Percentiles rank a stretch among this genome's conserved stretches.
phyloP scores from a whole-genome alignment of 2,888 invertebrate genomes.

The Platycheirus albimanus region DNA sequence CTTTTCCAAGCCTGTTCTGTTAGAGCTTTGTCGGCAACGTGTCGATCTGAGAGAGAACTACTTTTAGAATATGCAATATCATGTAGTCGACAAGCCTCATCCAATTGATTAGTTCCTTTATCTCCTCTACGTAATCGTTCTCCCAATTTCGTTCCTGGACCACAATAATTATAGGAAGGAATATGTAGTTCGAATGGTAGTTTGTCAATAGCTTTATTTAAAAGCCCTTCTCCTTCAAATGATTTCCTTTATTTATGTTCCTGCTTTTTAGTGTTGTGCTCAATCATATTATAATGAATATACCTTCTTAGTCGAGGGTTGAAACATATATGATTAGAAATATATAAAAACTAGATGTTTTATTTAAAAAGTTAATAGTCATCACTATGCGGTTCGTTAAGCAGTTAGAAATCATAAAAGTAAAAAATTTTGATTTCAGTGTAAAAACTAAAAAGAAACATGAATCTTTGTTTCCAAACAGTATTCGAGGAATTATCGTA shows the following conservation, averaged over 20 bases:
- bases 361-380: constrained; percentile 2
- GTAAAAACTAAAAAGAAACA: neutral
- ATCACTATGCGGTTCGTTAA: neutral
- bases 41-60: constrained; percentile 6
- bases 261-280: neutral
- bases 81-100: constrained; percentile 73
- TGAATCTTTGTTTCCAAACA: neutral
- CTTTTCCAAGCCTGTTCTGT: constrained; percentile 43
- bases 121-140: constrained; percentile 74
- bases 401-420: neutral
- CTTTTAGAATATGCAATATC: constrained; percentile 57
- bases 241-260: neutral
- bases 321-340: neutral
- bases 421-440: neutral
- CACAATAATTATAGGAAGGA: constrained; percentile 76
- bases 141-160: constrained; percentile 75
- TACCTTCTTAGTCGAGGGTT: constrained; percentile 1
- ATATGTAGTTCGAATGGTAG: constrained; percentile 69
- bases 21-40: constrained; percentile 36
- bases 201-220: constrained; percentile 63
- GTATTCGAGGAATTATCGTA: too few species aligned
- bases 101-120: constrained; percentile 75
- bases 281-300: constrained; percentile 7
- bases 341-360: constrained; percentile 3
- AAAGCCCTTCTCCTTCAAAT: neutral